These are phyloP conservation scores for Calyptomena viridis DNA, from an alignment of 2,113 vertebrate species.

Conservation along the genomic window DNA sequence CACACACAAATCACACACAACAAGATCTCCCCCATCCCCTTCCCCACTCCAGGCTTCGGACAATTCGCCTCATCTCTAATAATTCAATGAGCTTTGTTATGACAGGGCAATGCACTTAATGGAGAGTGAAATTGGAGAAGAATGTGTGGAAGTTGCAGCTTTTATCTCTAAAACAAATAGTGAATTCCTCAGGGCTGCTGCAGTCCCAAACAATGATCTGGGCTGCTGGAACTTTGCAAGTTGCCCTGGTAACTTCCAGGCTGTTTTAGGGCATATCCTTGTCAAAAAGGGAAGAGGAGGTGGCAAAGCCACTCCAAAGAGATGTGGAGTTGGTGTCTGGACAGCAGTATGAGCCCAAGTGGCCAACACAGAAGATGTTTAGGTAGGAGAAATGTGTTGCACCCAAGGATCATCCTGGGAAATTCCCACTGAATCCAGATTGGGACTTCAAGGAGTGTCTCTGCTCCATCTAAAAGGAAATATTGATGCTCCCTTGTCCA, in stretches of 20 bases:
- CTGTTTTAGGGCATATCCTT: constrained; percentile 38
- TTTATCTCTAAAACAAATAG: constrained; percentile 83
- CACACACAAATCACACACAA: not conserved
- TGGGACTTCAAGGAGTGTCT: not conserved
- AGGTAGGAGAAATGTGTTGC: not conserved
- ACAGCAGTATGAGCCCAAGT: not conserved
- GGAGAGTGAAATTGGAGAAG: constrained; percentile 74
- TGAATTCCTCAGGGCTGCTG: constrained; percentile 72
- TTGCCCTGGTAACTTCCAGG: constrained; percentile 72
- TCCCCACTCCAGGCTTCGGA: not conserved
- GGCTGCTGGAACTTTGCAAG: constrained; percentile 12
- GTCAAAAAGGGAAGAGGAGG: constrained; percentile 38
- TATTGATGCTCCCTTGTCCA: not conserved
- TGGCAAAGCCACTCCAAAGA: not conserved
- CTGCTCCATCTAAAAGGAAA: not conserved
- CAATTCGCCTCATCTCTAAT: not conserved
- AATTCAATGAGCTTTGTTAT: constrained; percentile 27
- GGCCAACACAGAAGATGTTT: not conserved
- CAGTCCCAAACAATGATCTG: constrained; percentile 66
- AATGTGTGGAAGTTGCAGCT: constrained; percentile 78
- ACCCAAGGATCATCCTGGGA: not conserved
- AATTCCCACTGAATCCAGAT: not conserved
- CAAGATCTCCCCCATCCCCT: not conserved
- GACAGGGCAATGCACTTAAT: constrained; percentile 53
- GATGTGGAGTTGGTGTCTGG: not conserved